Base-by-base conservation (phyloP, 2,113 vertebrate genomes). In the Serilophus lunatus region DNA sequence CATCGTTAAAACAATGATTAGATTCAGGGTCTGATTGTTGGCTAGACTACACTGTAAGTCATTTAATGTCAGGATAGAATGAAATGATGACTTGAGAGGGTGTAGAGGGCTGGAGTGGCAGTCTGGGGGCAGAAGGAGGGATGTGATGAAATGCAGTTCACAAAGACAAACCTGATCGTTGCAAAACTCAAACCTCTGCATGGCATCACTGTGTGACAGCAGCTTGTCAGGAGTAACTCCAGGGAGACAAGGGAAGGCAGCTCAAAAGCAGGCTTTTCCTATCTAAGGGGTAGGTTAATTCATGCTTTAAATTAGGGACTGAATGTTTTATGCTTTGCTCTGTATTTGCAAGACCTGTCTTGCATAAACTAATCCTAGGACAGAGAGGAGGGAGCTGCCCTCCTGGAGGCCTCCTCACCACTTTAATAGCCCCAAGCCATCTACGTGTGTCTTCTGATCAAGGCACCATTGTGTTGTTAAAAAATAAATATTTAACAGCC, bases 401-500 rank as follows among this genome's bases (percentile, higher is more conserved):
- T 92, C 71, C 42, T 77, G 49, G 59, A 64, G 56, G 44, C 25
- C 81, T 88, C n/a, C 68, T 90, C 47, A 56, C 61, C 65, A 47
- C 90, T 94, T 95, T 31, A 63, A 56, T 53, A 71, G 71, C 24
- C 12, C 78, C 74, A 35, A 80, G 80, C 63, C 59, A 85, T 61
- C 63, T 12, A 42, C 50, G 4, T 3, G 16, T 6, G 4, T 35
- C 78, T 87, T 42, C 2, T 4, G 57, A 88, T 88, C 42, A 33
- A 95, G 85, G 47, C 88, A 53, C 64, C 23, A 10, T 64, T 87
- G 56, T 85, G 56, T 20, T 71, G 64, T 64, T 78, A 78, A 86
- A 86, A 90, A 49, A 89, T 83, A 90, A 96, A 83, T 95, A 91
- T 92, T 95, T 95, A 68, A 94, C 83, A 88, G 14, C 35, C 74